Evolutionary conservation across 2,888 invertebrate genomes (phyloP).

Genomic region (Cantharis flavilabris): DNA sequence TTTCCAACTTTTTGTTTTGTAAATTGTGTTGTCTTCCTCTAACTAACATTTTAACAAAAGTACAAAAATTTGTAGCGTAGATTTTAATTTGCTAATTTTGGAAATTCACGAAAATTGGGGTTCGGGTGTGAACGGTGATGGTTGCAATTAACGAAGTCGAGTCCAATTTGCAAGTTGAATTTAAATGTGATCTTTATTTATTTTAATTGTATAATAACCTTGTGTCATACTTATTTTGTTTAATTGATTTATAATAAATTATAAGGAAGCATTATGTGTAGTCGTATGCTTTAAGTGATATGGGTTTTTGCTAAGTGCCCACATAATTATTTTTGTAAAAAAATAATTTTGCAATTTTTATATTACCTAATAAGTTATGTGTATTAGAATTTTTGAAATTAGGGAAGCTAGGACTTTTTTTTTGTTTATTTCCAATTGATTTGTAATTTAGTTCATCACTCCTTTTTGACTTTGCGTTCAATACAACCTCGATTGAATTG

Average conservation of each 20-base stretch:
- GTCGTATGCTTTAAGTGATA: constrained; percentile 17
- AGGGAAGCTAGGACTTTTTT: neutral
- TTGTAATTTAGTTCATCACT: neutral
- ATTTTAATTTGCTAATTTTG: neutral
- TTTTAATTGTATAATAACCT: constrained; percentile 8
- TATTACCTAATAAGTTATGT: neutral
- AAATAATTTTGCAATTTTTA: constrained; percentile 12
- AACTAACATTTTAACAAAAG: neutral
- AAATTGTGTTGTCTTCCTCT: neutral
- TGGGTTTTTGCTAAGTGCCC: constrained; percentile 4
- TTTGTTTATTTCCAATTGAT: neutral
- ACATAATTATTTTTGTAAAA: constrained; percentile 5
- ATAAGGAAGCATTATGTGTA: constrained; percentile 5
- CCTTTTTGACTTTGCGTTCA: neutral
- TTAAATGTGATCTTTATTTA: constrained; percentile 16
- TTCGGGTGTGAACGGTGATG: neutral
- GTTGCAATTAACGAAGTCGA: neutral
- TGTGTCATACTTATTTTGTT: constrained; percentile 13
- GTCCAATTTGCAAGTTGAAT: constrained; percentile 1
- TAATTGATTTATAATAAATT: neutral
- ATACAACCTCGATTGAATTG: neutral
- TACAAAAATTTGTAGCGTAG: neutral
- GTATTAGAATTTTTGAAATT: constrained; percentile 2
- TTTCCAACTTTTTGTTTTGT: neutral
- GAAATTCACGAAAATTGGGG: neutral